Conservation (phyloP, 2,113 vertebrate species). For the Cercocebus atys region DNA sequence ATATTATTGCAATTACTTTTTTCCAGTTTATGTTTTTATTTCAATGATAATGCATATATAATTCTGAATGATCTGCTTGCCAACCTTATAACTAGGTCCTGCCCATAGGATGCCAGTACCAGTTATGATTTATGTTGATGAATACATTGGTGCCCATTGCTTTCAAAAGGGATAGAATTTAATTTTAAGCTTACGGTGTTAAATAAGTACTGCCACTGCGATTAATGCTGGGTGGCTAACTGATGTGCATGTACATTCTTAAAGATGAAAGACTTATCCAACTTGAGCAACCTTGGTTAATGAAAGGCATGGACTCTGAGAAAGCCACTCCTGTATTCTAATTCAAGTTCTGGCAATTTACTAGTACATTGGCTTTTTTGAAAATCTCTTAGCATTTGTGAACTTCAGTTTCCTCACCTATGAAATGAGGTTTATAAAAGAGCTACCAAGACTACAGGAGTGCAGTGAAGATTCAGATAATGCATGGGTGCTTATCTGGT, state of each 20-base stretch:
- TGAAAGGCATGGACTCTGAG: background rate
- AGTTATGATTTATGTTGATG: background rate
- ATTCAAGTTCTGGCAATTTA: background rate
- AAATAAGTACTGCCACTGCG: background rate
- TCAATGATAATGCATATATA: background rate
- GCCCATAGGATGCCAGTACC: background rate
- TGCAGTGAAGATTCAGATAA: background rate
- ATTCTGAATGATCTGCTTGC: background rate
- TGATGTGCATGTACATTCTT: background rate
- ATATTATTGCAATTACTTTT: background rate
- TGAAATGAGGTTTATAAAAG: background rate
- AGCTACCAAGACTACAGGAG: background rate
- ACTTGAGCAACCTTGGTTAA: background rate
- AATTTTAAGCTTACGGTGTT: background rate
- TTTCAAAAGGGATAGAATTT: background rate
- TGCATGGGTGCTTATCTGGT: background rate
- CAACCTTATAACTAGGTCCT: background rate
- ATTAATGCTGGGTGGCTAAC: background rate
- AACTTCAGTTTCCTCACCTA: background rate
- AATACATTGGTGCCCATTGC: background rate
- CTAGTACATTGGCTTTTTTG: background rate
- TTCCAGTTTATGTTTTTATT: background rate
- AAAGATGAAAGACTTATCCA: background rate
- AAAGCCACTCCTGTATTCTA: background rate
- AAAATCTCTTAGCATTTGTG: background rate